Percentiles rank a stretch among this genome's conserved stretches.
These are phyloP conservation scores for Chionis minor DNA, from an alignment of 2,113 vertebrate species.

Conservation along the genomic window DNA sequence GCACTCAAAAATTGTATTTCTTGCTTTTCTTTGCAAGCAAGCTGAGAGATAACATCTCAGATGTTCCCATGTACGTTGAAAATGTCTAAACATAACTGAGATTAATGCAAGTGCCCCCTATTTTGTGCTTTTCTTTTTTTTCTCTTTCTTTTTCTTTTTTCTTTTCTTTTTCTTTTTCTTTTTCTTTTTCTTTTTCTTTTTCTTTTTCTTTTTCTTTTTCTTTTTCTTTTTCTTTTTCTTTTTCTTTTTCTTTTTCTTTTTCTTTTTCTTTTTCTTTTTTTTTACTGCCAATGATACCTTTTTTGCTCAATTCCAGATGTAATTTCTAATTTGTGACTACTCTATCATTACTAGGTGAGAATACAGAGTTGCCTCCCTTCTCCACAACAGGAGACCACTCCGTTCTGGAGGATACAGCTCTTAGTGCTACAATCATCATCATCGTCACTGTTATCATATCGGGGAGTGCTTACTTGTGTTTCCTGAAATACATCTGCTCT, in stretches of 20 bases:
- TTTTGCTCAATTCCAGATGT: neutral
- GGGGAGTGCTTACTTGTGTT: slow-evolving; percentile 71
- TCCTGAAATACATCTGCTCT: slow-evolving; percentile 75
- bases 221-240: no score
- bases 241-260: no score
- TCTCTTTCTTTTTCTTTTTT: neutral
- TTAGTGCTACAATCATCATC: slow-evolving; percentile 73
- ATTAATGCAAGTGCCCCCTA: neutral
- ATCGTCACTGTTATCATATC: slow-evolving; percentile 64
- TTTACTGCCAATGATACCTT: accelerated
- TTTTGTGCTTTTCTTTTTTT: accelerated
- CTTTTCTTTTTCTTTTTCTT: no score
- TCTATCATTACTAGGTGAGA: neutral
- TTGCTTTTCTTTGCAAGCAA: neutral
- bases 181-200: no score
- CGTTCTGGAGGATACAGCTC: slow-evolving; percentile 51
- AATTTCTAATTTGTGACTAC: neutral
- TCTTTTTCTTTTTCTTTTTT: neutral
- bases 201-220: no score
- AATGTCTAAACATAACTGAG: neutral
- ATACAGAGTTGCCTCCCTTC: neutral
- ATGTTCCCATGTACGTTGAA: neutral
- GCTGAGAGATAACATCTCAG: neutral
- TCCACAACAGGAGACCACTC: slow-evolving; percentile 47
- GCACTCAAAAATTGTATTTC: neutral